These are phyloP conservation scores for Palloptera scutellata DNA, from an alignment of 2,888 invertebrate species.

Conservation along the genomic window DNA sequence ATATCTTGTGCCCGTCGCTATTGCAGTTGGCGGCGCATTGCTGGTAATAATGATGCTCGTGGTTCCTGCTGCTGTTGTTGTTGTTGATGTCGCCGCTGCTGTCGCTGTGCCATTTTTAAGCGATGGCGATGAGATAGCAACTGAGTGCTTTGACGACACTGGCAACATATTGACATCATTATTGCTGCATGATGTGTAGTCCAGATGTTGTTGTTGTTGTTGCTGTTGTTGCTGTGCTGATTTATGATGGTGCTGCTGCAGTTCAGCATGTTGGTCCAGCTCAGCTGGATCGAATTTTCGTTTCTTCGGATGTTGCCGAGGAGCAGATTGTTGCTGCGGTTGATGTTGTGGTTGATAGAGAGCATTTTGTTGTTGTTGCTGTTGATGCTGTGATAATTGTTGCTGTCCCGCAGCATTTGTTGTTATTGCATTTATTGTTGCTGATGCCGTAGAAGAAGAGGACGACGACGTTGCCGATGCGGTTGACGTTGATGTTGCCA, in stretches of 20 bases:
- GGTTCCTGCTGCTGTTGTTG: conserved; percentile 20
- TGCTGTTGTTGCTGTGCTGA: conserved; percentile 48
- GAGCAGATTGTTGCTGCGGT: conserved; percentile 47
- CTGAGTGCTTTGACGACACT: conserved; percentile 21
- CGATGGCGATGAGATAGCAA: conserved; percentile 36
- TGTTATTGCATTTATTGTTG: conserved; percentile 63
- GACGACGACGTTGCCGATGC: conserved; percentile 53
- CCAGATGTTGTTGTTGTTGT: conserved; percentile 34
- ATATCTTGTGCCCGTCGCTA: conserved; percentile 12
- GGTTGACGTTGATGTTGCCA: conserved; percentile 55
- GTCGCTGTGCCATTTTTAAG: conserved; percentile 50
- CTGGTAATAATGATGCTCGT: conserved; percentile 15
- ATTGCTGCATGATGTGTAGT: conserved; percentile 34
- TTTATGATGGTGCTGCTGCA: conserved; percentile 40
- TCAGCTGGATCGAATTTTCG: conserved; percentile 67
- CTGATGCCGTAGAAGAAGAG: conserved; percentile 64
- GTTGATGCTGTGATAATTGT: conserved; percentile 65
- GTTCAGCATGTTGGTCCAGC: conserved; percentile 54
- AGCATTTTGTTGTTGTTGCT: conserved; percentile 66
- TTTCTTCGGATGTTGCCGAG: conserved; percentile 89
- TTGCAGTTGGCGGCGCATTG: conserved; percentile 21
- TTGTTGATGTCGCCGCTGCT: conserved; percentile 24
- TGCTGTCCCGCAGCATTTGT: conserved; percentile 72
- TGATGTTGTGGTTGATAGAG: conserved; percentile 63
- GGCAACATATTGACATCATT: conserved; percentile 25